Conservation (phyloP, 2,888 invertebrate genomes). For the Erebia palarica region DNA sequence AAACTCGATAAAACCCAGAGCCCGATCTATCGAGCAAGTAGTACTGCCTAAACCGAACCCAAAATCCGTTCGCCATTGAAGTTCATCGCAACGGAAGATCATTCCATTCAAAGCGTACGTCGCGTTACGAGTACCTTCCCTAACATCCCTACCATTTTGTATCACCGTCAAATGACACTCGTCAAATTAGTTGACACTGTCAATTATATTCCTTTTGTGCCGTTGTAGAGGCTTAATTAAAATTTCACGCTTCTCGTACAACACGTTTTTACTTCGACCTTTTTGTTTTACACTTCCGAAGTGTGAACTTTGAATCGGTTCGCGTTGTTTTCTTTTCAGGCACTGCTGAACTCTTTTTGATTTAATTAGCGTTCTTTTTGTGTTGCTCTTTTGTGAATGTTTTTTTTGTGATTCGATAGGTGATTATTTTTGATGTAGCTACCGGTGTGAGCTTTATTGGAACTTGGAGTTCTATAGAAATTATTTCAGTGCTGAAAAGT, state of each 20-base stretch:
- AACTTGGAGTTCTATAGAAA: not conserved
- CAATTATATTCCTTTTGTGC: slow-evolving; percentile 67
- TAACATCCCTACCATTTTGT: slow-evolving; percentile 52
- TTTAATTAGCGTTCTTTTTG: slow-evolving; percentile 58
- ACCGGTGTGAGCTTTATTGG: slow-evolving; percentile 4
- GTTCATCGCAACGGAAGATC: slow-evolving; percentile 60
- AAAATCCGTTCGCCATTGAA: slow-evolving; percentile 53
- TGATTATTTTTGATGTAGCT: slow-evolving; percentile 20
- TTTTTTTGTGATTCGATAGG: slow-evolving; percentile 27
- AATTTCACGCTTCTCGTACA: slow-evolving; percentile 69
- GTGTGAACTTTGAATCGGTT: slow-evolving; percentile 70
- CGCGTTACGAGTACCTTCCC: slow-evolving; percentile 18
- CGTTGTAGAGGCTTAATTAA: slow-evolving; percentile 76
- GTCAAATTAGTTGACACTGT: slow-evolving; percentile 71
- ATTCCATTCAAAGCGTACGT: slow-evolving; percentile 56
- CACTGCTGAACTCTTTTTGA: slow-evolving; percentile 57
- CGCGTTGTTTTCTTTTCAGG: slow-evolving; percentile 51
- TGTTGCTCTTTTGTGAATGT: slow-evolving; percentile 32
- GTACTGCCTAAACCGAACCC: slow-evolving; percentile 36
- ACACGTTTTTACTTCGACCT: slow-evolving; percentile 40
- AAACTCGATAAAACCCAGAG: slow-evolving; percentile 35
- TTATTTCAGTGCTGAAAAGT: not conserved
- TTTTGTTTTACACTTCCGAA: slow-evolving; percentile 78
- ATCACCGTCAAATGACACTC: slow-evolving; percentile 65
- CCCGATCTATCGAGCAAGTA: slow-evolving; percentile 42